These are phyloP conservation scores for Lamellibrachia satsuma DNA, from an alignment of 2,888 invertebrate genomes.

Conservation along the genomic window DNA sequence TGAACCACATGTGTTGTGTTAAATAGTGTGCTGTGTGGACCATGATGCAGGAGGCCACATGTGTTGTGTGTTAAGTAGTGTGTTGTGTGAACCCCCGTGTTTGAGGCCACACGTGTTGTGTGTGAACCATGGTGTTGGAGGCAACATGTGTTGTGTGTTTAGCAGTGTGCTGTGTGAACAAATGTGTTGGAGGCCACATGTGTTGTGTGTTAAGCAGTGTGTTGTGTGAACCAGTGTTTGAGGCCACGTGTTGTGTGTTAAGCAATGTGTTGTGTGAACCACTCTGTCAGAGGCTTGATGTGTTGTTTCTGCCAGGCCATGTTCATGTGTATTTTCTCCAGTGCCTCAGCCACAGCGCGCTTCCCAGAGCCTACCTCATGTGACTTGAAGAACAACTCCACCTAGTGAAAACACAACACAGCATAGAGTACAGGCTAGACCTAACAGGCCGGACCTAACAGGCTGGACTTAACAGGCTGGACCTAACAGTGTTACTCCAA, in stretches of 20 bases:
- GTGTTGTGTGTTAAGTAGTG: not conserved
- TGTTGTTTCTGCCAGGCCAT: conserved; percentile 59
- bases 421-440: not conserved
- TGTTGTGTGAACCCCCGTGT: not conserved
- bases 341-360: conserved; percentile 56
- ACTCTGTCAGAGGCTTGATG: conserved; percentile 52
- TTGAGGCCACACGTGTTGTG: not conserved
- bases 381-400: conserved; percentile 50
- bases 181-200: not conserved
- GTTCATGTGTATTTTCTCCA: conserved; percentile 62
- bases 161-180: not conserved
- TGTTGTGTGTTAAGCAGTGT: not conserved
- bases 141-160: not conserved
- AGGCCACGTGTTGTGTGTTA: not conserved
- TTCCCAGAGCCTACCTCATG: conserved; percentile 53
- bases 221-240: not conserved
- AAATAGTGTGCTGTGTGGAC: not conserved
- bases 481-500: no score
- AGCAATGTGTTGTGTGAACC: conserved; percentile 47
- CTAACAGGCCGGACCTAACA: not conserved
- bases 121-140: not conserved
- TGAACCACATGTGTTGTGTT: not conserved
- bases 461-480: no score
- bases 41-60: not conserved
- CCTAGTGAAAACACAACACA: conserved; percentile 44